Evolutionary conservation across 2,888 invertebrate species (phyloP).

Genomic region (Tethea ocularis): DNA sequence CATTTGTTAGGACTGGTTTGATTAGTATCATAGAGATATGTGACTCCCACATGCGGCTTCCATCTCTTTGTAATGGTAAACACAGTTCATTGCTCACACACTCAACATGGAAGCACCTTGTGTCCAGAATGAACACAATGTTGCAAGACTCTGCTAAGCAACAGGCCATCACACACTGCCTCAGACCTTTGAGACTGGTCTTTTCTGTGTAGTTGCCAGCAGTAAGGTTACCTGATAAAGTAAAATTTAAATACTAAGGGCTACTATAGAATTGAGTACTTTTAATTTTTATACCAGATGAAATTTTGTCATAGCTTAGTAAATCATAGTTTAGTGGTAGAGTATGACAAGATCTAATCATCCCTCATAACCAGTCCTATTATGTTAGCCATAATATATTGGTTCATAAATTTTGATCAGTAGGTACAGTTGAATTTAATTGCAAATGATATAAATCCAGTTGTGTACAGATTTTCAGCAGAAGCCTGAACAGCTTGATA

Average conservation of each 20-base stretch:
- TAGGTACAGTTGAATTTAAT: no score
- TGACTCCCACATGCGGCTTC: constrained; percentile 80
- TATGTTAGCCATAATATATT: not conserved
- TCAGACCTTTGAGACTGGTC: constrained; percentile 76
- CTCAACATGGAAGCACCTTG: constrained; percentile 90
- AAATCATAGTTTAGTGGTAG: no score
- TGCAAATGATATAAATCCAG: no score
- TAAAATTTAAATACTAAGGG: no score
- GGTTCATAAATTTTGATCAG: not conserved
- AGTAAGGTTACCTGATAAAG: constrained; percentile 72
- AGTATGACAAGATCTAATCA: no score
- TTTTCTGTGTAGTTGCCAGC: constrained; percentile 86
- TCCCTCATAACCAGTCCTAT: no score
- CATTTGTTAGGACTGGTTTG: constrained; percentile 86
- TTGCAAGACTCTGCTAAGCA: constrained; percentile 88
- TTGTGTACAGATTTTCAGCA: no score
- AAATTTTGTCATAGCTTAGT: no score
- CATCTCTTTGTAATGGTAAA: constrained; percentile 84
- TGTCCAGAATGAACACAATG: constrained; percentile 90
- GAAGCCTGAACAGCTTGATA: no score
- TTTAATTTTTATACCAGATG: no score
- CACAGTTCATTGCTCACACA: constrained; percentile 89
- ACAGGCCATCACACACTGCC: constrained; percentile 87
- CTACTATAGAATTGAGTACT: no score
- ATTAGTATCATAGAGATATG: constrained; percentile 91